Evolutionary conservation across 2,888 invertebrate genomes (phyloP), one percentile per base, ranked within the genome.

Genomic region (Napeogenes inachia): DNA sequence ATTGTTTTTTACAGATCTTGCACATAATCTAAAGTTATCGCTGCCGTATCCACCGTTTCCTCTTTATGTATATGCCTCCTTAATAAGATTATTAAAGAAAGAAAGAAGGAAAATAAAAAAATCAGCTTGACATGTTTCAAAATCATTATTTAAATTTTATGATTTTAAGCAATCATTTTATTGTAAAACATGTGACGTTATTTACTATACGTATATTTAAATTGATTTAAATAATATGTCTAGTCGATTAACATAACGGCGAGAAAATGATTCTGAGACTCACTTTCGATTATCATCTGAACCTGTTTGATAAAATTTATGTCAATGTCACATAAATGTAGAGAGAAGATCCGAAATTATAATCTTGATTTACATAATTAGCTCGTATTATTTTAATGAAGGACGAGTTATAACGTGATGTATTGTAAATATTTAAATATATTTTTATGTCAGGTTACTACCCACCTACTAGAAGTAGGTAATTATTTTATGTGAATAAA

Each of bases 321-420:
- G 85, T 84, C 85, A 87, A 85, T 85, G 86, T 81, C 84, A 82
- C 78, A 74, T 75, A 76, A 78, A 82, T 78, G 77, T 80, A 77
- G 70, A 79, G 78, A 78, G 79, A 84, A 74, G 78, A 79, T 76
- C 70, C 74, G 60, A 72, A 68, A 71, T 68, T 62, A 65, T 70
- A 69, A 67, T 70, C 60, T 64, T 67, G 33, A 65, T 73, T 73
- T 71, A 64, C 71, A 71, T 71, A 72, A 69, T 68, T 61, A 65
- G 58, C 66, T 62, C 54, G 56, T 65, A 66, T 57, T 59, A 50
- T 59, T 55, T 54, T 13, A 57, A 46, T 55, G 64, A 66, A 66
- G 65, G 69, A 61, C 63, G 45, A 45, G 32, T 32, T 13, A 54
- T 61, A 50, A 50, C 50, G 50, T 30, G 21, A 50, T 50, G 30